Conservation (phyloP, 2,888 invertebrate species). For the Eudemis profundana region DNA sequence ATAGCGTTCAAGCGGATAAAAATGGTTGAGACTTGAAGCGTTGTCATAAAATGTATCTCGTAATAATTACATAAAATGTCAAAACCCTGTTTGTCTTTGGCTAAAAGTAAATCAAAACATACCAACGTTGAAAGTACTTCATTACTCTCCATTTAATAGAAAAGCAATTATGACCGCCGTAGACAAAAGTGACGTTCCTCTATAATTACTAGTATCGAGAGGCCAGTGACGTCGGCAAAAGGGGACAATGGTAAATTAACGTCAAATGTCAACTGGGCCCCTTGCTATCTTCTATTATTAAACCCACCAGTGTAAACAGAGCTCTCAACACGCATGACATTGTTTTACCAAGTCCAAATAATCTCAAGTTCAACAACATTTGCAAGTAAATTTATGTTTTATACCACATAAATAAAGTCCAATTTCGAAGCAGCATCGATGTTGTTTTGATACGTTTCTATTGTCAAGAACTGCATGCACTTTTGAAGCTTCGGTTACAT, state of each 20-base stretch:
- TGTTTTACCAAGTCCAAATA: conserved; percentile 48
- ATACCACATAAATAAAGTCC: neutral
- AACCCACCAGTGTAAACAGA: conserved; percentile 60
- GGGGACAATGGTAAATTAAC: conserved; percentile 82
- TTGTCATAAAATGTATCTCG: too few species aligned
- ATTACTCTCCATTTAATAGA: conserved; percentile 39
- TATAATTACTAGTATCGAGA: conserved; percentile 57
- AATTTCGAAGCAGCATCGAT: neutral
- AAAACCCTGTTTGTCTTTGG: neutral
- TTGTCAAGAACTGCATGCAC: neutral
- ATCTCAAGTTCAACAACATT: neutral
- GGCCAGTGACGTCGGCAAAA: conserved; percentile 73
- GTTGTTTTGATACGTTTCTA: neutral
- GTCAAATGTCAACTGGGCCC: conserved; percentile 80
- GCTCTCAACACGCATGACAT: conserved; percentile 58
- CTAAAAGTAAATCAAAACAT: conserved; percentile 24
- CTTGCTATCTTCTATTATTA: conserved; percentile 66
- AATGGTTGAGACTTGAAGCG: too few species aligned
- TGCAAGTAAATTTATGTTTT: neutral
- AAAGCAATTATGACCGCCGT: conserved; percentile 44
- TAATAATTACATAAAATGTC: conserved; percentile 7
- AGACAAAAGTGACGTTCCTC: conserved; percentile 45
- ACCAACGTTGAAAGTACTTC: conserved; percentile 27
- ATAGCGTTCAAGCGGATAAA: too few species aligned
- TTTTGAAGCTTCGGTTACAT: conserved; percentile 7